Base-by-base conservation (phyloP, 2,797 vertebrate genomes). In the Dendrocincla tyrannina region DNA sequence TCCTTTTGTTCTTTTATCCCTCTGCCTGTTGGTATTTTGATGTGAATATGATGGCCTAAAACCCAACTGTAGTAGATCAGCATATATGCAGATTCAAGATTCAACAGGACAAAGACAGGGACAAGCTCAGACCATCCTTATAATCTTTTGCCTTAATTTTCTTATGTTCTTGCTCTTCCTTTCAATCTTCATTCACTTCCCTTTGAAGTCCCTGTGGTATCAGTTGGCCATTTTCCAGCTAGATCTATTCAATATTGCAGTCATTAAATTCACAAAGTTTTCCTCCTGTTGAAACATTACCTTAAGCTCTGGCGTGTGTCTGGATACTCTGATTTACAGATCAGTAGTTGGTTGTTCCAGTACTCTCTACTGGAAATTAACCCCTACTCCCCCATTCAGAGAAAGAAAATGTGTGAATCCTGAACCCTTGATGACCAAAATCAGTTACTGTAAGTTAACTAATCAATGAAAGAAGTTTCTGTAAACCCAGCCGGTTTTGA, bases 1-100 rank as follows among this genome's bases (percentile, higher is more conserved):
- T 67, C 28, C 49, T 63, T 80, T 41, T 64, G 16, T 47, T 7
- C 22, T 68, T 74, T 27, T 13, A 33, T 68, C 11, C 44, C 24
- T 84, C 39, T 77, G 24, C 24, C 19, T 50, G 5, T 13, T 62
- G 47, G 5, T 28, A 7, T 63, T 67, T 70, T 50, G 11, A 7
- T 70, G 24, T 23, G 35, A 11, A 6, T 44, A 12, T 55, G 15
- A 4, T 52, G 22, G 39, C 53, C 53, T 74, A 33, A 84, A 92
- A 64, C 25, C 3, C 1, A 0, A 7, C 9, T 27, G 47, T 16
- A 66, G 19, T 2, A 69, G 6, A 9, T 58, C 52, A 59, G 4
- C 27, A 18, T 6, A 5, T 42, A 52, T 28, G 9, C 46, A 49
- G 24, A 74, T 49, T 52, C 60, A 44, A 64, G 25, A 72, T 3